Percentiles rank a stretch among this genome's conserved stretches.
Conservation (phyloP, 1,140 invertebrate genomes). For the Drosophila pseudoananassae region DNA sequence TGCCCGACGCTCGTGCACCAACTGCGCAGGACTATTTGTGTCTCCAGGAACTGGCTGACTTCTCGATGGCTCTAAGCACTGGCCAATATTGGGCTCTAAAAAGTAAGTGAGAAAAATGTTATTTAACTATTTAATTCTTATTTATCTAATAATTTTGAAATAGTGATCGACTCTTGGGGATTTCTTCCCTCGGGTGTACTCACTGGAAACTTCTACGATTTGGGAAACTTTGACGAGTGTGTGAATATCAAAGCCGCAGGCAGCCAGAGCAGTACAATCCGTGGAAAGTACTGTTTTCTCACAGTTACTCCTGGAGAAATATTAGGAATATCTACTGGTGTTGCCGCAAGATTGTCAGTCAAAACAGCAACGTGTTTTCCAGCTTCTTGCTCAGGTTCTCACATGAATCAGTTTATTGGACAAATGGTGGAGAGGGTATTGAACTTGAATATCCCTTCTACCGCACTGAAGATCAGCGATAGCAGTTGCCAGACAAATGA, state of each 20-base stretch:
- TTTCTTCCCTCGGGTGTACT: constrained; percentile 23
- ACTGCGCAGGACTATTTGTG: constrained; percentile 10
- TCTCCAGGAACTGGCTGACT: background rate
- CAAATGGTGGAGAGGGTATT: constrained; percentile 1
- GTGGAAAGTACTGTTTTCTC: constrained; percentile 52
- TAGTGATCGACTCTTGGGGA: constrained; percentile 67
- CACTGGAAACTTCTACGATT: constrained; percentile 27
- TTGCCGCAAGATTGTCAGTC: background rate
- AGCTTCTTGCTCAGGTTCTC: constrained; percentile 20
- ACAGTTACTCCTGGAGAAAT: background rate
- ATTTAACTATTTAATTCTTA: no score
- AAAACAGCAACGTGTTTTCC: constrained; percentile 23
- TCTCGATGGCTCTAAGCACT: background rate
- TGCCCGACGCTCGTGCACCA: background rate
- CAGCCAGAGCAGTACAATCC: constrained; percentile 1
- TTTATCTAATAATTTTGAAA: background rate
- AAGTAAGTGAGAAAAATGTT: constrained; percentile 18
- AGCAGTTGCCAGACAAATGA: constrained; percentile 24
- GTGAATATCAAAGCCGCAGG: constrained; percentile 19
- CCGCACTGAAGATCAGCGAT: constrained; percentile 4
- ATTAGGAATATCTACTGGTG: background rate
- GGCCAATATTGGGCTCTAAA: constrained; percentile 19
- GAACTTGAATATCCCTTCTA: constrained; percentile 8
- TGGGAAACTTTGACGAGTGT: constrained; percentile 67
- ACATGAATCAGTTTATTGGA: constrained; percentile 16